Evolutionary conservation across 1,140 invertebrate species (phyloP).

Genomic region (Ceratina japonica): DNA sequence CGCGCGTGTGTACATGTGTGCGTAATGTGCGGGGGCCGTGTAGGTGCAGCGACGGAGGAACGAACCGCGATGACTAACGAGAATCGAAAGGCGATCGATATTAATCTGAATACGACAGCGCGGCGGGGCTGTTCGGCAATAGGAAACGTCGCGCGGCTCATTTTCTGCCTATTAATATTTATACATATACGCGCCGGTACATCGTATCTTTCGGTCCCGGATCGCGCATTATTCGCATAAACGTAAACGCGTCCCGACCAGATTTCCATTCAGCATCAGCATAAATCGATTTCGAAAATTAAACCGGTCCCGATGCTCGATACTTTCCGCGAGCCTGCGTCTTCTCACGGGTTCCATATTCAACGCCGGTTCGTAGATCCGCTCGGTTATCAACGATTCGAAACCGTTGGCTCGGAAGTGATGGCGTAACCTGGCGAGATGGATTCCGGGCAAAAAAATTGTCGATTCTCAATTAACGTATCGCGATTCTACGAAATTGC

Average conservation of each 20-base stretch:
- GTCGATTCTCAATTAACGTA: too few species aligned
- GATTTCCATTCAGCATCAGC: not conserved
- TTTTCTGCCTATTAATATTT: constrained; percentile 42
- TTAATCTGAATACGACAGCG: constrained; percentile 29
- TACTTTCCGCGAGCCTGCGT: not conserved
- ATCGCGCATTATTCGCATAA: not conserved
- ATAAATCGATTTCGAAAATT: not conserved
- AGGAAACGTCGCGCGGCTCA: constrained; percentile 8
- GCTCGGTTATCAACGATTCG: too few species aligned
- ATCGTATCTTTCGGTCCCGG: not conserved
- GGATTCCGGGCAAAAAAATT: too few species aligned
- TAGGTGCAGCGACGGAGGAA: not conserved
- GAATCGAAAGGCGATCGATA: constrained; percentile 53
- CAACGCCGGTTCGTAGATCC: too few species aligned
- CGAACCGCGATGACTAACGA: constrained; percentile 55
- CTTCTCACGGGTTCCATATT: too few species aligned
- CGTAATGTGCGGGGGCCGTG: too few species aligned
- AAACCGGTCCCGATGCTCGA: not conserved
- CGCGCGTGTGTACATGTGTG: too few species aligned
- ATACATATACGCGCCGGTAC: not conserved
- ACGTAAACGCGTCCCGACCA: not conserved
- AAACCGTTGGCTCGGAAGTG: too few species aligned
- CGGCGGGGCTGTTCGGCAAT: not conserved
- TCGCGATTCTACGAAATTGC: too few species aligned
- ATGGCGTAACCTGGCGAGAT: too few species aligned